phyloP scores from a whole-genome alignment of 2,113 vertebrate species.

The Bubo scandiacus region DNA sequence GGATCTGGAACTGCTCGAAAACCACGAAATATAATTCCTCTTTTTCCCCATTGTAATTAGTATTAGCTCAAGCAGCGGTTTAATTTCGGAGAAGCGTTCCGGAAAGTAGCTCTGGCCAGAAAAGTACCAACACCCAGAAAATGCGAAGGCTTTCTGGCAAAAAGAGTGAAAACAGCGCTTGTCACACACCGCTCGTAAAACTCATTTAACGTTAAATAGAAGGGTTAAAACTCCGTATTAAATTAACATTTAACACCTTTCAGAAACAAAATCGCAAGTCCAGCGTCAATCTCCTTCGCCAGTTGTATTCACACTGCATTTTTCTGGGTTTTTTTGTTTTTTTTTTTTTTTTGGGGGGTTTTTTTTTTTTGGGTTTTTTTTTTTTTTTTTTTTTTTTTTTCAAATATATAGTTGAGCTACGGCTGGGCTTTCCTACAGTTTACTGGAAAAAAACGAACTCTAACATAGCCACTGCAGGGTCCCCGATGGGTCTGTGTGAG shows the following conservation, averaged over 20 bases:
- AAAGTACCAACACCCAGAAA: background rate
- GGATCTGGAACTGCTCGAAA: background rate
- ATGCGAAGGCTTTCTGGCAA: background rate
- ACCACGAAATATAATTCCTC: background rate
- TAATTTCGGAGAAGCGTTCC: background rate
- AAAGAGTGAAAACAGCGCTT: background rate
- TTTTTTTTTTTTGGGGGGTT: no score
- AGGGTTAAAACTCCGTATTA: background rate
- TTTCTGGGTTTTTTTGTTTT: background rate
- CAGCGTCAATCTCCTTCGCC: accelerated
- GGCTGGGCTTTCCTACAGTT: background rate
- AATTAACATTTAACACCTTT: background rate
- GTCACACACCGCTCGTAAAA: background rate
- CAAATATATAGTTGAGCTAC: background rate
- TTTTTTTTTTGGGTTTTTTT: no score
- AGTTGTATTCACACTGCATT: accelerated
- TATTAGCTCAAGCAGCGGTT: background rate
- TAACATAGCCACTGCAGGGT: accelerated
- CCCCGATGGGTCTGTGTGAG: background rate
- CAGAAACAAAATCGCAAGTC: background rate
- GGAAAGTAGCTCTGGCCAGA: background rate
- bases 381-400: no score
- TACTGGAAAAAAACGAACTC: background rate
- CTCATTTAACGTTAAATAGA: background rate
- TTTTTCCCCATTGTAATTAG: background rate